Conservation (phyloP, 2,113 vertebrate species). For the Chiloscyllium plagiosum region DNA sequence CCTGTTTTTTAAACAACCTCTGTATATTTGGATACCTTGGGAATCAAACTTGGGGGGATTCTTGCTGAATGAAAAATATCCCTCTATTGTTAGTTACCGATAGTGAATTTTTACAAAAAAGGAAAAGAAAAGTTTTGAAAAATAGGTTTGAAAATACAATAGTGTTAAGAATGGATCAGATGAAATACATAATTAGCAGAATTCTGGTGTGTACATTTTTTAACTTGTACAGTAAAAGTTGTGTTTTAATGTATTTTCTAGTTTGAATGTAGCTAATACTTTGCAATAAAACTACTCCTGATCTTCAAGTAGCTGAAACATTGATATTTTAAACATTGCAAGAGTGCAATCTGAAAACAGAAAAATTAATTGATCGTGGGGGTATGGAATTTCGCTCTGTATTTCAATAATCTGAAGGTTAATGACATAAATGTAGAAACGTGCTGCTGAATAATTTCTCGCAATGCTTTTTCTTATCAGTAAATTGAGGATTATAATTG, state of each 20-base stretch:
- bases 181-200: not conserved
- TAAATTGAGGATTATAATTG: constrained; percentile 16
- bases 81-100: not conserved
- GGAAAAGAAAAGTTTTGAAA: not conserved
- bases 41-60: not conserved
- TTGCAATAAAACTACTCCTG: not conserved
- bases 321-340: not conserved
- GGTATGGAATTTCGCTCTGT: not conserved
- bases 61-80: not conserved
- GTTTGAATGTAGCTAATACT: not conserved
- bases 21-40: not conserved
- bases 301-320: not conserved
- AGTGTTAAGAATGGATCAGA: too few species aligned
- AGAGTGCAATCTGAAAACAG: not conserved
- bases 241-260: not conserved
- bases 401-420: not conserved
- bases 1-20: not conserved
- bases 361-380: not conserved
- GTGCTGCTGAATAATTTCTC: not conserved
- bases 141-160: not conserved
- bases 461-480: not conserved
- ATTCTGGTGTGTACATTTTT: not conserved
- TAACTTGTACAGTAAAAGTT: not conserved
- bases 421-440: not conserved
- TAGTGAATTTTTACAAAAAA: not conserved